Percentiles rank a stretch among this genome's conserved stretches.
Conservation (phyloP, 2,888 invertebrate genomes). For the Plebejus argus region DNA sequence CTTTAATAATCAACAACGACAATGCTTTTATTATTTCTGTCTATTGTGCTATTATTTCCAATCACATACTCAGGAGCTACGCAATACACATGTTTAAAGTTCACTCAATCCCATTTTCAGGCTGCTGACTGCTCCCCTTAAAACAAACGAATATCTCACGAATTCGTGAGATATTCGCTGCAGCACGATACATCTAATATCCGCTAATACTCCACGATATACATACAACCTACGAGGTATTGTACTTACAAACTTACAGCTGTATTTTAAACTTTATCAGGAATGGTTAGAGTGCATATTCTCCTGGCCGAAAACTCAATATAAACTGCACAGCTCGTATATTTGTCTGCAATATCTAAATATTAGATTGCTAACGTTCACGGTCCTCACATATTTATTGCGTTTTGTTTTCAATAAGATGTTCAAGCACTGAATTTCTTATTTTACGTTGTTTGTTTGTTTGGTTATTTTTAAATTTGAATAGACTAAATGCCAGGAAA, state of each 20-base stretch:
- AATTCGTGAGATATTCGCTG: not conserved
- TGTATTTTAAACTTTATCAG: not conserved
- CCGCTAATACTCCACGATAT: not conserved
- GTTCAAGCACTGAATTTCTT: not conserved
- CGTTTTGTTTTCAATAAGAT: conserved; percentile 8
- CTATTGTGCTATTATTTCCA: too few relatives aligned
- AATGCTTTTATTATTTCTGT: too few relatives aligned
- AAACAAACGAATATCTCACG: not conserved
- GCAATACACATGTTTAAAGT: too few relatives aligned
- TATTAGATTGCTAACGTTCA: conserved; percentile 1
- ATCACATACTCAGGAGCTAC: too few relatives aligned
- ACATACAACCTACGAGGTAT: not conserved
- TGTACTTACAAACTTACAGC: not conserved
- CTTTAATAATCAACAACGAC: too few relatives aligned
- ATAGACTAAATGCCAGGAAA: too few relatives aligned
- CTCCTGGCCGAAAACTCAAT: not conserved
- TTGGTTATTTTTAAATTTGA: not conserved
- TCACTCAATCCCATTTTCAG: not conserved
- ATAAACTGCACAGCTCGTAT: not conserved
- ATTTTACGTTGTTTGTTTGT: not conserved
- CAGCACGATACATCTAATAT: conserved; percentile 8
- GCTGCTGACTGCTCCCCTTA: not conserved
- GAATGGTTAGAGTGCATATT: not conserved
- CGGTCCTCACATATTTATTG: not conserved
- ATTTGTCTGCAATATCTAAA: conserved; percentile 16